Evolutionary conservation across 2,797 vertebrate species (phyloP), one percentile per base, ranked within the genome.

Genomic region (Xenentodon cancila): DNA sequence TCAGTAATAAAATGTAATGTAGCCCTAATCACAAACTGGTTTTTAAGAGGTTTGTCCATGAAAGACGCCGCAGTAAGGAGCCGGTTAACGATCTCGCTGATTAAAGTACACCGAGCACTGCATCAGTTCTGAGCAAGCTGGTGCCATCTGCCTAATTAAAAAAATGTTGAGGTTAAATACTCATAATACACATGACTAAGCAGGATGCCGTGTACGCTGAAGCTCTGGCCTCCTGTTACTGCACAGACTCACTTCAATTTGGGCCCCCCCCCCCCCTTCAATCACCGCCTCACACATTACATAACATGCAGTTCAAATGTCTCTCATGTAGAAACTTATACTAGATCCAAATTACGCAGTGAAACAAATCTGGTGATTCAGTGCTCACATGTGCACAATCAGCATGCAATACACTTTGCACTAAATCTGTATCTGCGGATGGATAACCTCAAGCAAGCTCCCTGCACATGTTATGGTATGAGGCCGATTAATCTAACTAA

Each of bases 151-250:
- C 43, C 50, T 53, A 22, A 76, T 79, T 62, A 64, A 68, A 63
- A 56, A 60, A 65, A 58, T 32, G 22, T 52, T 70, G 63, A 67
- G 50, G 60, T 73, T 78, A 64, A 71, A 78, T 63, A 73, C 65
- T 84, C 68, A 74, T 58, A 57, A 79, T 58, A 59, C 68, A 75
- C 64, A 82, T 59, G 60, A 72, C 58, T 58, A 22, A 77, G 52
- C 70, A 74, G 22, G 49, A 71, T 61, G 57, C 60, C 32, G 37
- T 43, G 18, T 61, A 37, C n/a, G 46, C 56, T 65, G 59, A 46
- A 40, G 62, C 57, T 52, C 57, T 51, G 37, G 55, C 42, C 60
- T 67, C 40, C 43, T 46, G 22, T 54, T 61, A 1, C 37, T 25
- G 6, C 52, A 59, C 30, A 65, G 48, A 40, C 18, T 64, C 56